Percentiles rank a stretch among this genome's conserved stretches.
phyloP scores from a whole-genome alignment of 2,888 invertebrate genomes.

The Brenthis ino region DNA sequence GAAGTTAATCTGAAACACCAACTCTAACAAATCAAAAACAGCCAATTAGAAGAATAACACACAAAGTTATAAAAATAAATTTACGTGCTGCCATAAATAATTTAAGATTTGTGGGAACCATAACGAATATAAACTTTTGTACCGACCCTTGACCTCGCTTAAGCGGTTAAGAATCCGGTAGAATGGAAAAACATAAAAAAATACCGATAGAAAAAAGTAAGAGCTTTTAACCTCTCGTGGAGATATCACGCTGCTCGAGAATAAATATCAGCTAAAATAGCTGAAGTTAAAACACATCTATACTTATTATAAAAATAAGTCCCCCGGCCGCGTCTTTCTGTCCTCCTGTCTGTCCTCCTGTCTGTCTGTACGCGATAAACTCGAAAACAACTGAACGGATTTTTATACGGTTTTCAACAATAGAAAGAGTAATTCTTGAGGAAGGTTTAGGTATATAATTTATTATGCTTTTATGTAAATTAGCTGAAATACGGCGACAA shows the following conservation, averaged over 20 bases:
- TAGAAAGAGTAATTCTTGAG: too few relatives aligned
- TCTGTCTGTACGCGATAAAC: too few relatives aligned
- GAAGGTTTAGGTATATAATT: too few relatives aligned
- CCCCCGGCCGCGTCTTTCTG: too few relatives aligned
- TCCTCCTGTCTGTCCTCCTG: too few relatives aligned
- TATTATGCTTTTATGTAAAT: too few relatives aligned
- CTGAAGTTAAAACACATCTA: conserved; percentile 7
- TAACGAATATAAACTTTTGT: conserved; percentile 54
- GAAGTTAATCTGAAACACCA: conserved; percentile 3
- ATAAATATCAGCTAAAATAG: conserved; percentile 4
- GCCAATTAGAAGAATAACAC: conserved; percentile 50
- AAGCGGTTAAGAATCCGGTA: conserved; percentile 57
- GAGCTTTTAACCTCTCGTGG: conserved; percentile 77
- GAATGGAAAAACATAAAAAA: conserved; percentile 50
- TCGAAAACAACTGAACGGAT: too few relatives aligned
- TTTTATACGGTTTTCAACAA: too few relatives aligned
- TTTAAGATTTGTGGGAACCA: conserved; percentile 48
- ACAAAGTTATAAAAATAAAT: conserved; percentile 47
- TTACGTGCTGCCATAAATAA: conserved; percentile 46
- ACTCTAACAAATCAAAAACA: conserved; percentile 37
- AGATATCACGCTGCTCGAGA: conserved; percentile 55
- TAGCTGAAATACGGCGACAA: too few relatives aligned
- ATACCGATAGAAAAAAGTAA: conserved; percentile 71
- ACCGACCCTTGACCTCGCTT: conserved; percentile 56
- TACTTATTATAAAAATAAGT: too few relatives aligned